These are phyloP conservation scores for Setophaga petechia DNA, from an alignment of 2,113 vertebrate species.

Conservation along the genomic window DNA sequence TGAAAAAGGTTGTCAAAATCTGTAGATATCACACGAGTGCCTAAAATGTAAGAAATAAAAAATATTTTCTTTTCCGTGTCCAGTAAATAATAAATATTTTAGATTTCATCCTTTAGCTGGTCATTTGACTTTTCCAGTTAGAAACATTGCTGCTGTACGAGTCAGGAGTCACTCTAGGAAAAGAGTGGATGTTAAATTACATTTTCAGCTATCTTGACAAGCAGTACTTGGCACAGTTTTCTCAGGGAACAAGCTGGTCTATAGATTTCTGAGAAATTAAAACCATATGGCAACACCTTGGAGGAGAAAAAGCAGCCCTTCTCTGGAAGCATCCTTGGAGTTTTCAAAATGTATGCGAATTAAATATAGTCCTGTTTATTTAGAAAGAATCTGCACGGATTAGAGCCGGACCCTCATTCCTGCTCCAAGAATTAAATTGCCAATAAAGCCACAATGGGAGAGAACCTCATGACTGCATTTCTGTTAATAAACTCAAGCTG, in stretches of 20 bases:
- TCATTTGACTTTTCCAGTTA: constrained; percentile 59
- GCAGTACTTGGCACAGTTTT: constrained; percentile 61
- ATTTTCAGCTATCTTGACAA: constrained; percentile 74
- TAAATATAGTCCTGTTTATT: constrained; percentile 68
- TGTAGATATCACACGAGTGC: neutral
- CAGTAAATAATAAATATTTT: constrained; percentile 50
- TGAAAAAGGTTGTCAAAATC: neutral
- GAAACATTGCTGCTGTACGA: constrained; percentile 21
- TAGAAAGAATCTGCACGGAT: constrained; percentile 47
- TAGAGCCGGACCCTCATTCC: constrained; percentile 23
- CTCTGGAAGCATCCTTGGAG: constrained; percentile 71
- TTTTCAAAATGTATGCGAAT: constrained; percentile 67
- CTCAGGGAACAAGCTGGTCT: constrained; percentile 70
- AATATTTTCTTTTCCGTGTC: constrained; percentile 22
- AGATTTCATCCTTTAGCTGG: constrained; percentile 35
- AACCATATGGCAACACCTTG: constrained; percentile 80
- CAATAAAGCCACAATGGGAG: neutral
- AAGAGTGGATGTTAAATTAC: constrained; percentile 65
- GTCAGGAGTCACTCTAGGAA: constrained; percentile 54
- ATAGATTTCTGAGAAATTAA: constrained; percentile 77
- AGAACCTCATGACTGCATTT: neutral
- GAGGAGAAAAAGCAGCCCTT: constrained; percentile 46
- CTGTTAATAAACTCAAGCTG: constrained; percentile 41
- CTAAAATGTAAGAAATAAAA: neutral
- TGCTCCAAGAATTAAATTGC: constrained; percentile 10